Evolutionary conservation across 30 jellyfish, hydroid and myxozoan genomes (phyloP), one percentile per base, ranked within the genome.

Genomic region (Cassiopea xamachana): DNA sequence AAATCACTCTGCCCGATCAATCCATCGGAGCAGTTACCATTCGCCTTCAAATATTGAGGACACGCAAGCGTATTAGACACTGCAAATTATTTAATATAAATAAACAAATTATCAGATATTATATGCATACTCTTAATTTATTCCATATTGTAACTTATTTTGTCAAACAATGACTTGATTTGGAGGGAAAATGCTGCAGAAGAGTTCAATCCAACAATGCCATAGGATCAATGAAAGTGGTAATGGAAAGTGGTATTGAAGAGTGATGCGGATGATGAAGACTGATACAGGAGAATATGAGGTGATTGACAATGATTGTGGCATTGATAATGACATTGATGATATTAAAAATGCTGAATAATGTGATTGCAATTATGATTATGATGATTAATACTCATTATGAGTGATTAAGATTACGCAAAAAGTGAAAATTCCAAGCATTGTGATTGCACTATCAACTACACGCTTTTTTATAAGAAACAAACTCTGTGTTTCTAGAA

Each of bases 21-120:
- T 17, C 79, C 18, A 77, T 69, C 89, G 87, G 59, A 87, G 94
- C 94, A 87, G 94, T 77, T 87, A 87, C 94, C 94, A 82, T 87
- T 64, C 77, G 85, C 84, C 89, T 87, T 87, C 94, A 87, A 87
- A 87, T 87, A 87, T 87, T 87, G 94, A 87, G 77, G 94, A 87
- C 94, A 81, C 89, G 87, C 94, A 87, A 76, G 94, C 94, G 89
- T 71, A 77, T 61, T 76, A 76, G 89, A 87, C 94, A 87, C 94
- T 76, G 87, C 94, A 47, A 76, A 70, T 58, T 87, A 87, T 87
- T 87, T 87, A 87, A 87, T 87, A 87, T 87, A 87, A 87, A 87
- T 87, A 87, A 87, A 78, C 48, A 74, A 64, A 61, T 64, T 59
- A 78, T 75, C 81, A 55, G 92, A 85, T 75, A 75, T 19, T 87